Evolutionary conservation across 2,113 vertebrate species (phyloP), one percentile per base, ranked within the genome.

Genomic region (Galeopterus variegatus): DNA sequence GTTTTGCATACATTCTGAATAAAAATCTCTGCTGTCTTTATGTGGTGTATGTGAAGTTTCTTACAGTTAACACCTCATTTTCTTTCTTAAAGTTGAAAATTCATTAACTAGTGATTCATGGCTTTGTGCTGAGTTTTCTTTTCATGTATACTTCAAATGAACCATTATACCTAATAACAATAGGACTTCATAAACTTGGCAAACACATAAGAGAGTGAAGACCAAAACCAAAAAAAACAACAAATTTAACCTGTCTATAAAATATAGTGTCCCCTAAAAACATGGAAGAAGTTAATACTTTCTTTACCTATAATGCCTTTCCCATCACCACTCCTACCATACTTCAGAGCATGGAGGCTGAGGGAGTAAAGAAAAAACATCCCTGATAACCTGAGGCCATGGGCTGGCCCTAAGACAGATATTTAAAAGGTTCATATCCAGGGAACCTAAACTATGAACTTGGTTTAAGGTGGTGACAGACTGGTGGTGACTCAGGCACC

Each of bases 41-140:
- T 60, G 36, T 88, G 41, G 10, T 31, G 1, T 73, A 41, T 87
- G 69, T 73, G 54, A 73, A 6, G 2, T 33, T 73, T 88, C 65
- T 87, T 87, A 69, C 41, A 41, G 41, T 41, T 41, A 88, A 85
- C 23, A 67, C 8, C 31, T 36, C 23, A 41, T 14, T 69, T 0
- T 60, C 70, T 94, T 41, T 41, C 41, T 93, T 92, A 58, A 48
- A 88, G 88, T 62, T 54, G 73, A 21, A 88, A 81, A 60, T 92
- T 26, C 31, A 58, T 70, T 19, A 80, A 69, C 64, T 69, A 70
- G 52, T 92, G 60, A 64, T 24, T 90, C 41, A 72, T 10, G 11
- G 0, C 73, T 87, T 88, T 72, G 82, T 4, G 1, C 48, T 8
- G 12, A 89, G 88, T 77, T 75, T 77, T 75, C 18, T 21, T 72